Evolutionary conservation across 2,888 invertebrate species (phyloP).

Genomic region (Drosophila villosipedis): DNA sequence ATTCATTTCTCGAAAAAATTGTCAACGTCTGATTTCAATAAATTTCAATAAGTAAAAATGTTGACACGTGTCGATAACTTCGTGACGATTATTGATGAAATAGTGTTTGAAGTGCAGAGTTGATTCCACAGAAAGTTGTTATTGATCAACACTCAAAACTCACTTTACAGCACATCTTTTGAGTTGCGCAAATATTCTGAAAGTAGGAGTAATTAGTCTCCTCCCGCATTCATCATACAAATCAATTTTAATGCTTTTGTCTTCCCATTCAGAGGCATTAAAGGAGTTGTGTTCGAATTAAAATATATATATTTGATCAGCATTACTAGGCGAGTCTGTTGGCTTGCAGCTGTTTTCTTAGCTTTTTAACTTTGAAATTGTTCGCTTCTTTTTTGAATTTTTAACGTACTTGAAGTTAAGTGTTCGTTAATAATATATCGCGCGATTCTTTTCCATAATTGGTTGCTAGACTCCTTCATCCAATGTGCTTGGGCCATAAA

Average conservation of each 20-base stretch:
- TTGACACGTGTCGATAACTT: neutral
- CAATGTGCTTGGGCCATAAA: neutral
- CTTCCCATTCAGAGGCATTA: neutral
- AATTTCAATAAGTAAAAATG: neutral
- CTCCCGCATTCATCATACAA: too few relatives aligned
- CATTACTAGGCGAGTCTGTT: neutral
- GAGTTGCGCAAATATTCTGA: neutral
- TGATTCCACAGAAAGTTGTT: too few relatives aligned
- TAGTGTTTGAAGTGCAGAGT: neutral
- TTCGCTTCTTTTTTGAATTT: neutral
- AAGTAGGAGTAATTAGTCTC: too few relatives aligned
- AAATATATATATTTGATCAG: neutral
- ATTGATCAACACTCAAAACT: neutral
- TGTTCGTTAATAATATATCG: neutral
- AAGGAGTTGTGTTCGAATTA: neutral
- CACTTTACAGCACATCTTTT: conserved; percentile 6
- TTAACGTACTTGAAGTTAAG: neutral
- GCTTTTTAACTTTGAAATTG: too few relatives aligned
- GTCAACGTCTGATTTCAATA: neutral
- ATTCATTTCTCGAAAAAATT: neutral
- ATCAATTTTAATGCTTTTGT: too few relatives aligned
- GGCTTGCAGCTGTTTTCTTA: neutral
- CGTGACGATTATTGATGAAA: too few relatives aligned
- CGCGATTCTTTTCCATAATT: neutral
- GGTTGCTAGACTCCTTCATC: neutral